Base-by-base conservation (phyloP, 2,797 vertebrate genomes). In the Antennarius maculatus region DNA sequence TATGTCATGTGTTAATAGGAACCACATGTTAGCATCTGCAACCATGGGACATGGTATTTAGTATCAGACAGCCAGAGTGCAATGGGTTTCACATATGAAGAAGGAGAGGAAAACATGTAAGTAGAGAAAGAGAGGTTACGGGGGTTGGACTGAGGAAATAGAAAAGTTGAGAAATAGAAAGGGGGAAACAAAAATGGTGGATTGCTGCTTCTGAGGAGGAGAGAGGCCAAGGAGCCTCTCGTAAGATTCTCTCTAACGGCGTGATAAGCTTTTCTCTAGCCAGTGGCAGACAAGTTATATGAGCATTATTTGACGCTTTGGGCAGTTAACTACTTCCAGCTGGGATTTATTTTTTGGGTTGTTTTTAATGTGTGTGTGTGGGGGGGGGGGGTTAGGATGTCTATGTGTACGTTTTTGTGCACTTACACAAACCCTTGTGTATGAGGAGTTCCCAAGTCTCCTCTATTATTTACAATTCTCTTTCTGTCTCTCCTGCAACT, bases 391-490 rank as follows among this genome's bases (percentile, higher is more conserved):
- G 48, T 54, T 16, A 5, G 65, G 60, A 65, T 58, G 52, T 75
- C 28, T 70, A 27, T 63, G 31, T 69, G 16, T 69, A 73, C 70
- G 63, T 74, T 45, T 15, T 43, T 77, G 64, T 56, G 61, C 66
- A 73, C 58, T 63, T 51, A 52, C 50, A 66, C 46, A 59, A 77
- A 72, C 62, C 16, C 31, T 41, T 54, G 69, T 42, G 15, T 74
- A 78, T 14, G 16, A 83, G 82, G 86, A 88, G 71, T 85, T 91
- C 87, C 86, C 79, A 76, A 62, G 49, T 70, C 77, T 89, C 79
- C 56, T 93, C 67, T 77, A 92, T 93, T 91, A 93, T 93, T 92
- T 85, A 92, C 77, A 65, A 71, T 69, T 75, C 71, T 83, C 65
- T 73, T 68, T 84, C 63, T 79, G 68, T 76, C 77, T 80, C 66